phyloP scores from a whole-genome alignment of 2,797 vertebrate genomes.

The Chromobotia macracanthus region DNA sequence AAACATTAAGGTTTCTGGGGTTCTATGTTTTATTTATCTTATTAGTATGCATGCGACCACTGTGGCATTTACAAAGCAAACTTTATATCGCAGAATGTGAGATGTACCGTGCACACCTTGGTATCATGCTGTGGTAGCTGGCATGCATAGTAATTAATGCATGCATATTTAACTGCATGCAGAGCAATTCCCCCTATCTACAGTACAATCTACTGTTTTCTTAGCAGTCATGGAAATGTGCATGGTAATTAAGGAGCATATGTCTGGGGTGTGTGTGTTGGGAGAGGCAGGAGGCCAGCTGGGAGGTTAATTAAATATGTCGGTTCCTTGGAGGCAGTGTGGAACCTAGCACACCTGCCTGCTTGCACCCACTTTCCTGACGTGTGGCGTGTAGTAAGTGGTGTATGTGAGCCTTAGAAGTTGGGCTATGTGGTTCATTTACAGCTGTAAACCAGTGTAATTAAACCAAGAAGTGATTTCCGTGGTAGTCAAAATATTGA shows the following conservation, averaged over 20 bases:
- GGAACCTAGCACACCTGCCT: slow-evolving; percentile 58
- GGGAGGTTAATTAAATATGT: slow-evolving; percentile 66
- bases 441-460: slow-evolving; percentile 31
- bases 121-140: slow-evolving; percentile 3
- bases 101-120: not conserved
- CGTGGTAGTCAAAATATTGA: slow-evolving; percentile 26
- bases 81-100: slow-evolving; percentile 5
- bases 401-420: slow-evolving; percentile 1
- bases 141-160: slow-evolving; percentile 39
- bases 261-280: slow-evolving; percentile 35
- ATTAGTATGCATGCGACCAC: slow-evolving; percentile 35
- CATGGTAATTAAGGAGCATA: slow-evolving; percentile 42
- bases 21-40: slow-evolving; percentile 20
- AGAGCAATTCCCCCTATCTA: slow-evolving; percentile 24
- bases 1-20: slow-evolving; percentile 24
- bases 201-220: slow-evolving; percentile 37
- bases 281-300: slow-evolving; percentile 60
- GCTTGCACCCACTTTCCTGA: slow-evolving; percentile 32
- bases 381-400: slow-evolving; percentile 33
- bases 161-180: slow-evolving; percentile 33
- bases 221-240: slow-evolving; percentile 37
- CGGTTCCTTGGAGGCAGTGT: slow-evolving; percentile 52
- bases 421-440: not conserved
- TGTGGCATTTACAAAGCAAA: slow-evolving; percentile 45
- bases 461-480: slow-evolving; percentile 22